Base-by-base conservation (phyloP, 2,797 vertebrate species). In the Dendrocincla fuliginosa region DNA sequence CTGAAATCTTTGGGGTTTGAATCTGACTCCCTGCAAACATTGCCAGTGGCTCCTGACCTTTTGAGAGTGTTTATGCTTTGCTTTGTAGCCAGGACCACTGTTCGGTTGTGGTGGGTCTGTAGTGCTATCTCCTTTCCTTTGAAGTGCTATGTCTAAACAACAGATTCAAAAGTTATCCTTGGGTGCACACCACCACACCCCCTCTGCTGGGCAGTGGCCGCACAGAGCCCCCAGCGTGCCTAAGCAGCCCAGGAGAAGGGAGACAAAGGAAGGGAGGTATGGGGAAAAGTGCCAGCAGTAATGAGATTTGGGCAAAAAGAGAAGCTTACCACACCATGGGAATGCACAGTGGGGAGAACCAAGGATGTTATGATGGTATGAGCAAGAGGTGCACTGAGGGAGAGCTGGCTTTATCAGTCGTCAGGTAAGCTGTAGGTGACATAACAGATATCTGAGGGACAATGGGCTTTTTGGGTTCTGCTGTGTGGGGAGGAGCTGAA, bases 321-420 rank as follows among this genome's bases (percentile, higher is more conserved):
- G 55, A 83, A 69, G 35, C 12, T 80, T 80, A 3, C 35, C 68
- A 39, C 11, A 28, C 35, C 1, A 2, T 8, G 14, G 28, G 10
- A n/a, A 20, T 7, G 11, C 6, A 32, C 0, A 0, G 33, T 23
- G 15, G 6, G 1, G 8, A 23, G 13, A n/a, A 16, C 13, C 1
- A 3, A 84, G 42, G 67, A 42, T 65, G 25, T 39, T 74, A 28
- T 49, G 28, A 8, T 60, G 12, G 7, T n/a, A 14, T 30, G 39
- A 67, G 28, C 2, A 2, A n/a, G 6, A 90, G 49, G 10, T 41
- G 46, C 5, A 25, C 57, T 79, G 33, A 79, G 14, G 42, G 23
- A 53, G 10, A 57, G 9, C 8, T 1, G 3, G 6, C 11, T 5
- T 84, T 49, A 16, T 55, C 6, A 20, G 24, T 13, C n/a, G 47